Evolutionary conservation across 2,888 invertebrate genomes (phyloP).

Genomic region (Margaritifera margaritifera): DNA sequence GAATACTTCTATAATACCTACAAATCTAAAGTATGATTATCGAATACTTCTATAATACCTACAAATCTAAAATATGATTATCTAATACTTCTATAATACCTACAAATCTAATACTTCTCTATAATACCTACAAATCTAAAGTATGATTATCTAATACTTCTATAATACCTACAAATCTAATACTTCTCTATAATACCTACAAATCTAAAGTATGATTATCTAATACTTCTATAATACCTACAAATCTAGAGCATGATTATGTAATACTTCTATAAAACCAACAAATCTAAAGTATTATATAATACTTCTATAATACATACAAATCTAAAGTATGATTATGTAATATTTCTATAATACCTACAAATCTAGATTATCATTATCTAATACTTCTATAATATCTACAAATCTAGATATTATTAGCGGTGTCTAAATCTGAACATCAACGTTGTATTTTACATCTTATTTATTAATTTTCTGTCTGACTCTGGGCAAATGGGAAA

Average conservation of each 20-base stretch:
- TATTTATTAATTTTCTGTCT: too few species aligned
- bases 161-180: too few species aligned
- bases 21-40: background rate
- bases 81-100: background rate
- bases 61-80: background rate
- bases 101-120: too few species aligned
- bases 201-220: background rate
- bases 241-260: background rate
- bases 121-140: too few species aligned
- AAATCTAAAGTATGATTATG: background rate
- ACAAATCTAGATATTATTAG: too few species aligned
- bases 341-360: background rate
- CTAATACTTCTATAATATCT: background rate
- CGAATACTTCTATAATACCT: background rate
- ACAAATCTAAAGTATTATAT: too few species aligned
- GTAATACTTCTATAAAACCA: background rate
- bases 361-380: background rate
- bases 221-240: background rate
- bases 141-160: background rate
- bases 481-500: too few species aligned
- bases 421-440: too few species aligned
- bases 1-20: background rate
- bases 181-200: too few species aligned
- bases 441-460: too few species aligned
- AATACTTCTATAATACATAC: too few species aligned